A percentile compares a stretch with the other conserved stretches of the same genome.
phyloP scores from a whole-genome alignment of 1,140 invertebrate genomes.

The Nebria ingens region DNA sequence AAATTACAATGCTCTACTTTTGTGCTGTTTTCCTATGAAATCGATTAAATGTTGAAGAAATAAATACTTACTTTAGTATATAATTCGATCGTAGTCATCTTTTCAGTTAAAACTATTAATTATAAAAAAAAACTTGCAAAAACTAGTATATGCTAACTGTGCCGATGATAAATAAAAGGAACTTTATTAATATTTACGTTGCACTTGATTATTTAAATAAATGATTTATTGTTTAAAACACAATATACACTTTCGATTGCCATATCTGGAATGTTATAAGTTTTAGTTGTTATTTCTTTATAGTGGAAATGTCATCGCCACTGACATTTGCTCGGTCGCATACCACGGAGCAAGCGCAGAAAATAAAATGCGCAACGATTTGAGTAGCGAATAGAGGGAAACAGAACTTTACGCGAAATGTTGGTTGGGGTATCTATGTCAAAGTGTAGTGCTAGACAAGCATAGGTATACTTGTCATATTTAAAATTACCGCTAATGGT shows the following conservation, averaged over 20 bases:
- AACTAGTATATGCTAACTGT: not conserved
- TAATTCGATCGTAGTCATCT: slow-evolving; percentile 41
- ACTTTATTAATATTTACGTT: too few relatives aligned
- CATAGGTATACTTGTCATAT: too few relatives aligned
- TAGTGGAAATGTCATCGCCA: not conserved
- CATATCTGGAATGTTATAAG: not conserved
- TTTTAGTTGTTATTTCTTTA: not conserved
- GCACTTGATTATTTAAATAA: not conserved
- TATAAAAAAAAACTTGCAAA: not conserved
- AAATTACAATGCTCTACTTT: slow-evolving; percentile 14
- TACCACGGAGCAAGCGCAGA: too few relatives aligned
- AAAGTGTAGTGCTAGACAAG: too few relatives aligned
- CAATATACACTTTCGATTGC: not conserved
- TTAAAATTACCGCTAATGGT: too few relatives aligned
- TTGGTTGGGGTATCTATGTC: too few relatives aligned
- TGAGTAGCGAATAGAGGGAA: too few relatives aligned
- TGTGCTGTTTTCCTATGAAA: slow-evolving; percentile 17
- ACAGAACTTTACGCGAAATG: too few relatives aligned
- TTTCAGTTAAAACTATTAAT: slow-evolving; percentile 16
- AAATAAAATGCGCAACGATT: too few relatives aligned
- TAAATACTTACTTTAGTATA: slow-evolving; percentile 39
- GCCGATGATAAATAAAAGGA: not conserved
- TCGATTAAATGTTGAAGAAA: slow-evolving; percentile 18
- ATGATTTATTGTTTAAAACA: not conserved
- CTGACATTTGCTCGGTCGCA: too few relatives aligned